A percentile compares a stretch with the other conserved stretches of the same genome.
Evolutionary conservation across 1,140 invertebrate species (phyloP).

Genomic region (Heterodera carotae): DNA sequence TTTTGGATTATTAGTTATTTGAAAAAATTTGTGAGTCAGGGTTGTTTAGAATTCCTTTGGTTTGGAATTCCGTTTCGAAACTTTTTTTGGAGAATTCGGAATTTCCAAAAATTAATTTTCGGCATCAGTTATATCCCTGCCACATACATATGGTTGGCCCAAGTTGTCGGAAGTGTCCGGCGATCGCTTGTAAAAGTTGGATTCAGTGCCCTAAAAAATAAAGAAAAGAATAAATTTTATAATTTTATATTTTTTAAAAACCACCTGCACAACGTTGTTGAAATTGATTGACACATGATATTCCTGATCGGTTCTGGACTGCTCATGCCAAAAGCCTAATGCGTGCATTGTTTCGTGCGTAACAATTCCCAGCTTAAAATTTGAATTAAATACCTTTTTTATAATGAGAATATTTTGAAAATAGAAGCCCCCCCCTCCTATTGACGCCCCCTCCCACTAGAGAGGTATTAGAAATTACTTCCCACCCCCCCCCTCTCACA

Average conservation of each 20-base stretch:
- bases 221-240: neutral
- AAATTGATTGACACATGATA: conserved; percentile 50
- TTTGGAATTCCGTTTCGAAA: too few species aligned
- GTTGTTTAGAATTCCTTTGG: too few species aligned
- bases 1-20: too few species aligned
- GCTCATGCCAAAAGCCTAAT: conserved; percentile 66
- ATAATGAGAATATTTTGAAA: too few species aligned
- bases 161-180: conserved; percentile 55
- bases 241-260: neutral
- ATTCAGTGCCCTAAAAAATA: conserved; percentile 58
- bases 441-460: too few species aligned
- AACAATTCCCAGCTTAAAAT: conserved; percentile 58
- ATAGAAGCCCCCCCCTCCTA: too few species aligned
- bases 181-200: conserved; percentile 62
- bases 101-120: neutral
- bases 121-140: neutral
- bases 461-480: too few species aligned
- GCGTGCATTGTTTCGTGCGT: conserved; percentile 69
- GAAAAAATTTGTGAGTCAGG: too few species aligned
- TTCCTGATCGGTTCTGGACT: conserved; percentile 65
- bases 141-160: conserved; percentile 47
- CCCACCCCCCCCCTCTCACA: too few species aligned
- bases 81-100: too few species aligned
- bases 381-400: too few species aligned
- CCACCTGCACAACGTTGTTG: conserved; percentile 51